Evolutionary conservation across 2,888 invertebrate genomes (phyloP).

Genomic region (Amblyjoppa proteus): DNA sequence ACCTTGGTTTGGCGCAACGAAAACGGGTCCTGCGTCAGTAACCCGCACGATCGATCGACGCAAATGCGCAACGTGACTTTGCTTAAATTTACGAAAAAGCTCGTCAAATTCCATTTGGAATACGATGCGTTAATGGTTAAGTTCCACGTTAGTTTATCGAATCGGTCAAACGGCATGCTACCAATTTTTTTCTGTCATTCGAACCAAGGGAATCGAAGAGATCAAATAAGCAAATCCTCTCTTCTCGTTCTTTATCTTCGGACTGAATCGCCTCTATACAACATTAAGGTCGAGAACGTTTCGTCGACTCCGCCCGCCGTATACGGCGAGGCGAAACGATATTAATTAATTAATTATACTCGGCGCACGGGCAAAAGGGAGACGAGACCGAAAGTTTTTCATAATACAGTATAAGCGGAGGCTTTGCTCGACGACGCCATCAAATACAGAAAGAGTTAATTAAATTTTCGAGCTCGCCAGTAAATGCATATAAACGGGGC

Average conservation of each 20-base stretch:
- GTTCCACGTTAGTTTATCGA: not conserved
- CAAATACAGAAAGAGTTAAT: constrained; percentile 82
- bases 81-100: not conserved
- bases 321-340: constrained; percentile 25
- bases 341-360: constrained; percentile 45
- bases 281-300: not conserved
- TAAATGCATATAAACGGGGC: constrained; percentile 32
- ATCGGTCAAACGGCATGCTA: not conserved
- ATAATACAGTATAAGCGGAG: constrained; percentile 44
- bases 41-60: not conserved
- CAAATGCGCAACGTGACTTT: not conserved
- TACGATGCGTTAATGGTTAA: not conserved
- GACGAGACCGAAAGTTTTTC: constrained; percentile 49
- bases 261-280: not conserved
- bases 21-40: not conserved
- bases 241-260: not conserved
- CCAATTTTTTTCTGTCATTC: not conserved
- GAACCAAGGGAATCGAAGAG: not conserved
- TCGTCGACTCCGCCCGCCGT: not conserved
- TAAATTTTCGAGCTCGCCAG: constrained; percentile 77
- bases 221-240: constrained; percentile 2
- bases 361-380: constrained; percentile 19
- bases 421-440: constrained; percentile 73
- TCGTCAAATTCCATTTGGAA: not conserved
- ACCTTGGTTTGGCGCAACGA: not conserved